Conservation (phyloP, 2,888 invertebrate genomes). For the Geophilus truncorum region DNA sequence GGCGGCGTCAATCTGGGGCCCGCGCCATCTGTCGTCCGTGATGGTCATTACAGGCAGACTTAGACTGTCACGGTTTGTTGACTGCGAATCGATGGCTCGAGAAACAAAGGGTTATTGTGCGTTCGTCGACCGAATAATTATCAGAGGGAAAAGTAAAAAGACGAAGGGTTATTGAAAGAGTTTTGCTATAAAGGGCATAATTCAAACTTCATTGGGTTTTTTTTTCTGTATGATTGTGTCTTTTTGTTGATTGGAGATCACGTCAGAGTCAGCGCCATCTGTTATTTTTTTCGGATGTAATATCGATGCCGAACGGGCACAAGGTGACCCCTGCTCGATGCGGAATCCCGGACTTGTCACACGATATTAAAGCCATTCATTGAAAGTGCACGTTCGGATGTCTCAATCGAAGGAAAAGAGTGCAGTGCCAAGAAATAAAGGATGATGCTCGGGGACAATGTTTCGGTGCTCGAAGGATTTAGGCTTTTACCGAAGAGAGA, state of each 20-base stretch:
- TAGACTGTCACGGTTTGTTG: not conserved
- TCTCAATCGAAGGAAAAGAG: not conserved
- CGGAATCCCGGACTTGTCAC: conserved; percentile 16
- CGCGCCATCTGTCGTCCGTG: conserved; percentile 1
- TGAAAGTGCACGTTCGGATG: not conserved
- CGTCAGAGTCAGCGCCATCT: not conserved
- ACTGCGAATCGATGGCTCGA: not conserved
- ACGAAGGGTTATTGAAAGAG: not conserved
- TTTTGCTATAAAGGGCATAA: not conserved
- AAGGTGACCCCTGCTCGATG: not conserved
- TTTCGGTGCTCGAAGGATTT: not conserved
- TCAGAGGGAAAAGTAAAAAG: not conserved
- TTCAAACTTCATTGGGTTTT: not conserved
- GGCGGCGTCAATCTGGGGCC: not conserved
- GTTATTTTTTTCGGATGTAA: conserved; percentile 5
- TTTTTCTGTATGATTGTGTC: not conserved
- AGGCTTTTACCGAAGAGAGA: not conserved
- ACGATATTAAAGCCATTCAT: conserved; percentile 13
- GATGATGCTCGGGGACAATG: too few species aligned
- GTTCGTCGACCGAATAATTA: not conserved
- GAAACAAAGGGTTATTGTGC: not conserved
- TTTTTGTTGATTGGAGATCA: not conserved
- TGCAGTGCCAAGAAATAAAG: not conserved
- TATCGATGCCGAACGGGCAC: not conserved
- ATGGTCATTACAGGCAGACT: conserved; percentile 5